Base-by-base conservation (phyloP, 2,113 vertebrate species). In the Oenanthe melanoleuca region DNA sequence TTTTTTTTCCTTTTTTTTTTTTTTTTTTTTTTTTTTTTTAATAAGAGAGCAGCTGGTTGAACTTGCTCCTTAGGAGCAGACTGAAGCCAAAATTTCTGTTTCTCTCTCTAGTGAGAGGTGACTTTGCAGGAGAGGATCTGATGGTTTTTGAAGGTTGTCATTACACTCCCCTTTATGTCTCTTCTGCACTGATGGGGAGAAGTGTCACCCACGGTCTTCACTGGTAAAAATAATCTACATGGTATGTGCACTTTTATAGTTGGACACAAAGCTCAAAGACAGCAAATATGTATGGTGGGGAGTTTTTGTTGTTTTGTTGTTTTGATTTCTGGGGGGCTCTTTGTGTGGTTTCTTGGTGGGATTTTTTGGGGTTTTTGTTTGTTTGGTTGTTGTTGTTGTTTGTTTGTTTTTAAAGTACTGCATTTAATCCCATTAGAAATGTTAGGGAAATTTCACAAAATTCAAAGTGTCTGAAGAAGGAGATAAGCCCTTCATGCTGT, bases 401-500 rank as follows among this genome's bases (percentile, higher is more conserved):
- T 4, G 10, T 50, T 38, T 23, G 74, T 57, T 75, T 89, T 63
- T 72, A 16, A 83, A 86, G 72, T 52, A 47, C 24, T 57, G 40
- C 14, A 22, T 91, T 86, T 91, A 87, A 91, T 93, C 57, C 25
- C 4, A 19, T 81, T 72, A 61, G 60, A 87, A 92, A 85, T 31
- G 50, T 71, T 59, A 93, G 34, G 42, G 57, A 95, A 95, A 89
- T 67, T 49, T 50, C 37, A 53, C 28, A 29, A 75, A 81, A 87
- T 75, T 93, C 29, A 5, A 47, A 89, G 37, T 74, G 44, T 89
- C 57, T 92, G 88, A 95, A 80, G 66, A 29, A 64, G 28, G 40
- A 92, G 92, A 93, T 92, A 94, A 89, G 72, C 57, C 28, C 47
- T 80, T 83, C 70, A 23, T 38, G 82, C 72, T 84, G 55, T 74